A percentile compares a stretch with the other conserved stretches of the same genome.
These are phyloP conservation scores for Emys orbicularis DNA, from an alignment of 2,797 vertebrate genomes.

Conservation along the genomic window DNA sequence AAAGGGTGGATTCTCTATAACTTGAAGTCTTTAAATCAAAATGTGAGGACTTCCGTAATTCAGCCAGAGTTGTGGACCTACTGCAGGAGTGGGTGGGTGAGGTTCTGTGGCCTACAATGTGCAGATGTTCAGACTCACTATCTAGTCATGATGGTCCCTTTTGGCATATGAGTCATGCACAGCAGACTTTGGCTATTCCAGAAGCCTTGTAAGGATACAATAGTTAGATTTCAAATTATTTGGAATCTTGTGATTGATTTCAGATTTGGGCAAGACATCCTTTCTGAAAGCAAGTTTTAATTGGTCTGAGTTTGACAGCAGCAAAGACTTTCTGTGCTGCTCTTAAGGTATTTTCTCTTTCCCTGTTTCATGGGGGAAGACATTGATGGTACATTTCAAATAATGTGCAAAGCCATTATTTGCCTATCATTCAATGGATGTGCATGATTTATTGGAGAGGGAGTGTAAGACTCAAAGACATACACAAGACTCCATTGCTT, in stretches of 20 bases:
- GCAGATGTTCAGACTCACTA: no score
- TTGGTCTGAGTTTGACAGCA: background rate
- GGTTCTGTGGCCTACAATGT: no score
- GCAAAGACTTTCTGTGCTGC: background rate
- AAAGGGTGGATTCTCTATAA: no score
- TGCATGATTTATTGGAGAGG: background rate
- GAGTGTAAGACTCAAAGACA: background rate
- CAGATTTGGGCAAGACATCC: background rate
- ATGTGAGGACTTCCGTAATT: no score
- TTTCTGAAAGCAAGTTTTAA: background rate
- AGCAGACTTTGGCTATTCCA: conserved; percentile 12
- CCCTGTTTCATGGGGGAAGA: background rate
- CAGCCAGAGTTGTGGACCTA: no score
- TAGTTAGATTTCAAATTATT: conserved; percentile 32
- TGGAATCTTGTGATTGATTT: background rate
- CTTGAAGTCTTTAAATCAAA: no score
- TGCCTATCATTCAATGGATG: background rate
- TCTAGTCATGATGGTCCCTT: no score
- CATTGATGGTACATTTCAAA: background rate
- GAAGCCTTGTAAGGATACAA: background rate
- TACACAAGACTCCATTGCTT: background rate
- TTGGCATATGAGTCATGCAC: background rate
- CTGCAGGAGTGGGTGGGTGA: no score
- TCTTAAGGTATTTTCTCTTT: background rate
- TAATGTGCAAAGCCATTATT: background rate